These are phyloP conservation scores for Philhelius pedissequus DNA, from an alignment of 2,888 invertebrate species.

Conservation along the genomic window DNA sequence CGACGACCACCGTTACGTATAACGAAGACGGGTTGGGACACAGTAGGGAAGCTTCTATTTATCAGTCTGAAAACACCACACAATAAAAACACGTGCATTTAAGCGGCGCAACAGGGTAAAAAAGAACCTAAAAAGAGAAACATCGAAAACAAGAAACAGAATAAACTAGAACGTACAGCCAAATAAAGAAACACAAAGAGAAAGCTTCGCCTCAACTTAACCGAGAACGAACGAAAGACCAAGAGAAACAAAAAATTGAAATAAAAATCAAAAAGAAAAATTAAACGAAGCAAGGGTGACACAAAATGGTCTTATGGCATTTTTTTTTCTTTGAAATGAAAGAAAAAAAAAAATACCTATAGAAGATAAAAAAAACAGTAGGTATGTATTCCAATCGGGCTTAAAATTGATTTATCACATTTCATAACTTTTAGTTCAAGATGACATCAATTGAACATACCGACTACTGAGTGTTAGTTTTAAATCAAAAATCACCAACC, in stretches of 20 bases:
- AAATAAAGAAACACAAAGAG: neutral
- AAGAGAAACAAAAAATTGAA: slow-evolving; percentile 6
- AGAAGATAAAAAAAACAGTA: neutral
- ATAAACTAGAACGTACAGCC: slow-evolving; percentile 18
- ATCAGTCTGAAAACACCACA: slow-evolving; percentile 36
- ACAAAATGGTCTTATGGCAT: slow-evolving; percentile 55
- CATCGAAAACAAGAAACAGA: slow-evolving; percentile 35
- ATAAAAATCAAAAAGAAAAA: slow-evolving; percentile 30
- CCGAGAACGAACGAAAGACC: neutral
- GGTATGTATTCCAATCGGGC: neutral
- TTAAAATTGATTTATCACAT: neutral
- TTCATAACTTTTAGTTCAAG: neutral
- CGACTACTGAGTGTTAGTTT: neutral
- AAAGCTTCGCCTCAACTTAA: neutral
- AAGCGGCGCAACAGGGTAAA: slow-evolving; percentile 31
- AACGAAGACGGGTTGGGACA: neutral
- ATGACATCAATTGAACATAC: neutral
- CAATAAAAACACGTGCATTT: slow-evolving; percentile 37
- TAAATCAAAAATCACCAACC: slow-evolving; percentile 80
- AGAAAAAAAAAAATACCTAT: neutral
- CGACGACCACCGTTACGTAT: neutral
- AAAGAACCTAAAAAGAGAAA: slow-evolving; percentile 36
- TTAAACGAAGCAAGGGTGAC: slow-evolving; percentile 39
- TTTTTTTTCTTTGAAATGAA: no score
- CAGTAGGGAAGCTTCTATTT: slow-evolving; percentile 23